Conservation (phyloP, 2,113 vertebrate species). For the Craseonycteris thonglongyai region DNA sequence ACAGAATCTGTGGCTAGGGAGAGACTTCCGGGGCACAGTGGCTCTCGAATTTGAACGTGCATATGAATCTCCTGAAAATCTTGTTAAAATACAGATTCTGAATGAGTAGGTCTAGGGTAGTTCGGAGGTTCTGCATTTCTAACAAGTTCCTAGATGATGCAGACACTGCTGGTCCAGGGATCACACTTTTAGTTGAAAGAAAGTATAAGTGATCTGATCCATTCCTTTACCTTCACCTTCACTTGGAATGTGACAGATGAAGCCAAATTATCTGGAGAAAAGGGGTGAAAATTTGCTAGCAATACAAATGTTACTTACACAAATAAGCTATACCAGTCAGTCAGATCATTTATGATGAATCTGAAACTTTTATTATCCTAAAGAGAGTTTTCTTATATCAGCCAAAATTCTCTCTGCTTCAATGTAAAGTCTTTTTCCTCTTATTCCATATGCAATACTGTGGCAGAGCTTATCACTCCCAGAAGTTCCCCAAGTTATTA, state of each 20-base stretch:
- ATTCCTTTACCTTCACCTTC: neutral
- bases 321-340: neutral
- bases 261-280: neutral
- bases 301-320: neutral
- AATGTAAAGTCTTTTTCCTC: neutral
- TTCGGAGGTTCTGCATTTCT: neutral
- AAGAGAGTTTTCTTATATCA: neutral
- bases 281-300: neutral
- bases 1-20: neutral
- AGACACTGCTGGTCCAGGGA: neutral
- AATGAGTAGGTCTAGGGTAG: neutral
- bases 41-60: neutral
- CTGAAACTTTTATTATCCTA: neutral
- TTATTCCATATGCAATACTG: neutral
- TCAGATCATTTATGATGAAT: neutral
- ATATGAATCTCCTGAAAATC: neutral
- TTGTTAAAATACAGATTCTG: neutral
- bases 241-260: neutral
- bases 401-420: neutral
- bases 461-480: neutral
- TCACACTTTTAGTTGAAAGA: neutral
- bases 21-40: neutral
- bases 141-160: neutral
- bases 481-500: neutral
- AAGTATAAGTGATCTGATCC: neutral